Conservation (phyloP, 2,888 invertebrate species). For the Azorinus chamasolen region DNA sequence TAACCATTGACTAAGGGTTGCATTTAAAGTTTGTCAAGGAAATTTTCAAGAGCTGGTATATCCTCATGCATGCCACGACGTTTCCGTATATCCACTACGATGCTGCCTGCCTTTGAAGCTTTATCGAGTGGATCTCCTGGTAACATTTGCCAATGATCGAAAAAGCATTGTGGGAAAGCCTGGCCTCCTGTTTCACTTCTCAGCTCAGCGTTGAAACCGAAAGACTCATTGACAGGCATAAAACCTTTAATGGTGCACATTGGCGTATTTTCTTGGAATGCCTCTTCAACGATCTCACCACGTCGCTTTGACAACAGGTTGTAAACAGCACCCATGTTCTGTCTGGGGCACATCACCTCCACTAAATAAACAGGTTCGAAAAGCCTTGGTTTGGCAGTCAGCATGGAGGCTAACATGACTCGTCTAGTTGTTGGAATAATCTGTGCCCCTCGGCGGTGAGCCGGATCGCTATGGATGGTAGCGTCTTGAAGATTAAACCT, state of each 20-base stretch:
- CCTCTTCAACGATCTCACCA: constrained; percentile 97
- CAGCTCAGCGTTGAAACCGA: constrained; percentile 99
- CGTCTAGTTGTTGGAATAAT: constrained; percentile 99
- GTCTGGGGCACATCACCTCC: constrained; percentile 98
- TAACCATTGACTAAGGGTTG: no score
- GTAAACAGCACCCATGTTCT: constrained; percentile 98
- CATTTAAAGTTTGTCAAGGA: constrained; percentile 98
- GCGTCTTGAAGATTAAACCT: constrained; percentile 99
- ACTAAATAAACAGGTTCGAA: constrained; percentile 99
- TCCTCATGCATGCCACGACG: constrained; percentile 99
- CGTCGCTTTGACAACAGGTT: constrained; percentile 98
- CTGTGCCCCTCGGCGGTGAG: constrained; percentile 99
- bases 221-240: constrained; percentile 99
- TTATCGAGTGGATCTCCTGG: constrained; percentile 97
- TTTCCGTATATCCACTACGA: constrained; percentile 95
- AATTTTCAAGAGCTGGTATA: constrained; percentile 97
- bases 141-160: constrained; percentile 99
- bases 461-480: constrained; percentile 99
- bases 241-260: constrained; percentile 99
- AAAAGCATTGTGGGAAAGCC: constrained; percentile 99
- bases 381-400: constrained; percentile 97
- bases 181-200: constrained; percentile 98
- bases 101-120: constrained; percentile 85
- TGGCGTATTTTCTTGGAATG: constrained; percentile 97
- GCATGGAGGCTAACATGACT: constrained; percentile 96